These are phyloP conservation scores for Podargus strigoides DNA, from an alignment of 2,797 vertebrate genomes.

Conservation along the genomic window DNA sequence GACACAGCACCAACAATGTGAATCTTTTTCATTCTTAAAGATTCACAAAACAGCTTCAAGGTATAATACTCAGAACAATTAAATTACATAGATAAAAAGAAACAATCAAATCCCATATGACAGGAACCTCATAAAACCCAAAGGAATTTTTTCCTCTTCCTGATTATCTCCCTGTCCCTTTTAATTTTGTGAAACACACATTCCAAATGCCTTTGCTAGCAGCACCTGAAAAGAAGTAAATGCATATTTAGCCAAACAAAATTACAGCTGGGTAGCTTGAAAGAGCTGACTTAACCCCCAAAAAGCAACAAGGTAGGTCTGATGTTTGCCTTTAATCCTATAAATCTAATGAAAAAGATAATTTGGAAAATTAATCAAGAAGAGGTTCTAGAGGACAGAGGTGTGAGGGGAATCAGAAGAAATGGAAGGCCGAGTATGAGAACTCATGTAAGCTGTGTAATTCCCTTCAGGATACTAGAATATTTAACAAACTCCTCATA, in stretches of 20 bases:
- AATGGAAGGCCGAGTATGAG: not conserved
- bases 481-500: not conserved
- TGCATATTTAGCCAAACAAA: not conserved
- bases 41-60: conserved; percentile 17
- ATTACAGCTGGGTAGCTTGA: not conserved
- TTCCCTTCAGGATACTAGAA: not conserved
- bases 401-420: not conserved
- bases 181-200: not conserved
- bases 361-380: not conserved
- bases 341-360: not conserved
- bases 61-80: not conserved
- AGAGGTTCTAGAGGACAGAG: not conserved
- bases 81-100: not conserved
- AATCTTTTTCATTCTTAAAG: conserved; percentile 22
- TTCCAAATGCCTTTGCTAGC: not conserved
- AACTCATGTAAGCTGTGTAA: not conserved
- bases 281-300: not conserved
- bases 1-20: conserved; percentile 1
- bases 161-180: not conserved
- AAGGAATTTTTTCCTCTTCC: not conserved
- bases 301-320: not conserved
- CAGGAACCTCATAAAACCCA: not conserved
- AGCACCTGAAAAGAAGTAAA: conserved; percentile 25
- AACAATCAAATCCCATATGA: not conserved
- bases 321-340: not conserved